Evolutionary conservation across 2,888 invertebrate genomes (phyloP).

Genomic region (Cantharis nigra): DNA sequence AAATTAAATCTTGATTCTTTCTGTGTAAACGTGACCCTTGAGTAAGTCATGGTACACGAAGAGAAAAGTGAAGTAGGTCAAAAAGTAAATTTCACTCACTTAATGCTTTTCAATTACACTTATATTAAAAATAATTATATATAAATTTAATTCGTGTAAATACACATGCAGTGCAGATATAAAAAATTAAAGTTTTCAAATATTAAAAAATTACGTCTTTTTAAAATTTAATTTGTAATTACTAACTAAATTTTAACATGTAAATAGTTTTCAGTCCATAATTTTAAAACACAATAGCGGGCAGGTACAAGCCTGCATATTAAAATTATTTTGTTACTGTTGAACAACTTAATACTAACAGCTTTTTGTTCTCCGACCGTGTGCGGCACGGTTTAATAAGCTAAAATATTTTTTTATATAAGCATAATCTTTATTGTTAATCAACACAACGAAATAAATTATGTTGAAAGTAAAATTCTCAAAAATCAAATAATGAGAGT

Average conservation of each 20-base stretch:
- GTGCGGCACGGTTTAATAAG: too few species aligned
- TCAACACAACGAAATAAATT: too few species aligned
- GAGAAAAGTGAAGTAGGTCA: conserved; percentile 2
- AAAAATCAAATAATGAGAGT: too few species aligned
- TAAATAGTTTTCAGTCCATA: background rate
- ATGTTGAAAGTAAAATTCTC: too few species aligned
- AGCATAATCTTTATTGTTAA: too few species aligned
- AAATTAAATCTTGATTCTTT: background rate
- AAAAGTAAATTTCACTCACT: background rate
- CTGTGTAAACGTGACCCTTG: background rate
- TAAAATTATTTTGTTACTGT: background rate
- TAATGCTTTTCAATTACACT: background rate
- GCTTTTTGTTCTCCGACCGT: background rate
- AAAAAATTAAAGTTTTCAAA: background rate
- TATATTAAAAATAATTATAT: background rate
- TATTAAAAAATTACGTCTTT: background rate
- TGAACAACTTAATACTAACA: background rate
- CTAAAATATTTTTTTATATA: too few species aligned
- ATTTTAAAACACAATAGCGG: background rate
- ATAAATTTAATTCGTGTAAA: background rate
- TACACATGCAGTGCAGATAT: background rate
- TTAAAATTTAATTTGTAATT: background rate
- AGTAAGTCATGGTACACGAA: conserved; percentile 2
- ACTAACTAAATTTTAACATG: background rate
- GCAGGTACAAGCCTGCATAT: too few species aligned